A percentile compares a stretch with the other conserved stretches of the same genome.
These are phyloP conservation scores for Iphiclides podalirius DNA, from an alignment of 2,888 invertebrate species.

Conservation along the genomic window DNA sequence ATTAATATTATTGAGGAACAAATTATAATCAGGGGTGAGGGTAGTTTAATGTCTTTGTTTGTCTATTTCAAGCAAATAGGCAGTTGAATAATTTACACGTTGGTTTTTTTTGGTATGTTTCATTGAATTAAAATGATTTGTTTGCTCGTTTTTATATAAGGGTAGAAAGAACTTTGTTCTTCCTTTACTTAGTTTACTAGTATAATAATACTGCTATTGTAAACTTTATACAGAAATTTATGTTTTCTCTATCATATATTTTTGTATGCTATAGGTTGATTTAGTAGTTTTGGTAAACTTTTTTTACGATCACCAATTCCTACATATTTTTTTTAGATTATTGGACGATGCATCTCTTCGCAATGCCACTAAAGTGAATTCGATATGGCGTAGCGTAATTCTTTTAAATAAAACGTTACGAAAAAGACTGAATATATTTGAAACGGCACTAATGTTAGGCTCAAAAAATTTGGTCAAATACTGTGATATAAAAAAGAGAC, in stretches of 20 bases:
- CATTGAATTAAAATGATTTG: not conserved
- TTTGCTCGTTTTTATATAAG: not conserved
- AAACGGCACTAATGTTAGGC: slow-evolving; percentile 50
- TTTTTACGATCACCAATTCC: no score
- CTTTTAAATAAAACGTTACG: slow-evolving; percentile 44
- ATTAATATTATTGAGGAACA: no score
- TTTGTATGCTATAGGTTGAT: no score
- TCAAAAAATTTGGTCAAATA: slow-evolving; percentile 51
- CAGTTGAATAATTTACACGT: not conserved
- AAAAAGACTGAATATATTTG: slow-evolving; percentile 52
- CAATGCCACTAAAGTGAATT: slow-evolving; percentile 41
- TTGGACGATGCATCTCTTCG: slow-evolving; percentile 53
- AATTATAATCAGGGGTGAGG: no score
- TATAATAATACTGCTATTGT: no score
- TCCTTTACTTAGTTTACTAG: no score
- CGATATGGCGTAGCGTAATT: slow-evolving; percentile 57
- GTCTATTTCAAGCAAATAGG: not conserved
- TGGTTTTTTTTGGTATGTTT: not conserved
- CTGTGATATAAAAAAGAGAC: slow-evolving; percentile 44
- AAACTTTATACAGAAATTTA: no score
- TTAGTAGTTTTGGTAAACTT: no score
- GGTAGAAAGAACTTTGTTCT: not conserved
- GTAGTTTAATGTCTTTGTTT: no score
- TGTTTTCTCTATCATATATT: no score
- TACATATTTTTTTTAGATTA: slow-evolving; percentile 45